Percentiles rank a stretch among this genome's conserved stretches.
phyloP scores from a whole-genome alignment of 2,888 invertebrate species.

The Lysandra bellargus region DNA sequence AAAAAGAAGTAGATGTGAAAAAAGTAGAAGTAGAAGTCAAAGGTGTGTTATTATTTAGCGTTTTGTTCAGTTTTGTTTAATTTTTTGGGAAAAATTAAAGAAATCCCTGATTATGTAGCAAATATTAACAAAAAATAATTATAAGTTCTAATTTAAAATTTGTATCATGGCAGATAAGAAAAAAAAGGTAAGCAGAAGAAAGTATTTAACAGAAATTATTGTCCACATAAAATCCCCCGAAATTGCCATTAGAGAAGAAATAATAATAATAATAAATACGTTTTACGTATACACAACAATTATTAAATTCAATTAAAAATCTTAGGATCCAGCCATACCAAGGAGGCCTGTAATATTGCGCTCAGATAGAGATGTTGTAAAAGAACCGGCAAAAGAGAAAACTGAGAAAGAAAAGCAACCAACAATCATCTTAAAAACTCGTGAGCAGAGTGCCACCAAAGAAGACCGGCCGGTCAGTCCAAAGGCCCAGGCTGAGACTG shows the following conservation, averaged over 20 bases:
- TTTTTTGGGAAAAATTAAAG: no score
- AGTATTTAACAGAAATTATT: neutral
- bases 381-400: conserved; percentile 65
- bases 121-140: neutral
- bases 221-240: neutral
- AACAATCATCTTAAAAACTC: conserved; percentile 84
- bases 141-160: neutral
- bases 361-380: conserved; percentile 67
- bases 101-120: no score
- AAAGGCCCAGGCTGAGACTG: conserved; percentile 68
- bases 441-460: conserved; percentile 79
- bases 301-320: neutral
- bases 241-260: no score
- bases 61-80: no score
- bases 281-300: no score
- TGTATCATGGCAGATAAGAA: conserved; percentile 20
- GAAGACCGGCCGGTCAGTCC: conserved; percentile 83
- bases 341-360: conserved; percentile 73
- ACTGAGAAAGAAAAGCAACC: conserved; percentile 79
- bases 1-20: no score
- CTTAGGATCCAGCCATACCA: conserved; percentile 46
- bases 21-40: no score
- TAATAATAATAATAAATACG: no score
- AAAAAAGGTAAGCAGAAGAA: neutral
- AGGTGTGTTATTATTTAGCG: no score